Base-by-base conservation (phyloP, 2,113 vertebrate genomes). In the Lamprologus callipterus region DNA sequence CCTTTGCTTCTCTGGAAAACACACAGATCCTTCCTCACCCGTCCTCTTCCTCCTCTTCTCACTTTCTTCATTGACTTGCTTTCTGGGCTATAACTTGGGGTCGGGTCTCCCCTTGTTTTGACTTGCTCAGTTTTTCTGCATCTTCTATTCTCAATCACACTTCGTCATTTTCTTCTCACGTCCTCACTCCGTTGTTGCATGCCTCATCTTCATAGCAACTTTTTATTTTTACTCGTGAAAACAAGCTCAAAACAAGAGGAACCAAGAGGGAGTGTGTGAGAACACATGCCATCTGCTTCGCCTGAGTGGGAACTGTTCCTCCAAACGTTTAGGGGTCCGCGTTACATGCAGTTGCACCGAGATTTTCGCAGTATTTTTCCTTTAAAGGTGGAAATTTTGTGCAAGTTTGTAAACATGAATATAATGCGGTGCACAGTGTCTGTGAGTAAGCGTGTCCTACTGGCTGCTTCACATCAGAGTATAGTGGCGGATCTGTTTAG, bases 1-100 rank as follows among this genome's bases (percentile, higher is more conserved):
- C 95, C 95, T 94, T 92, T 94, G 84, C 87, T 91, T 35, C 90
- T 92, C 88, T 84, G 83, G 75, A 89, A 63, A 84, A 86, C 85
- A 85, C 51, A 7, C 81, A 89, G 16, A 93, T 92, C 89, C 88
- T 94, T 92, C 88, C 89, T 93, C 82, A 42, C 79, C 47, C 33
- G 4, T 79, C 84, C 49, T 87, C 88, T 45, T 92, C 87, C 82
- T 86, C 90, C 21, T 83, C 75, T 57, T 88, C 87, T 90, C 82
- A 91, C 87, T 92, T 86, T 93, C 54, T 60, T 90, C 23, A 2
- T 53, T 53, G 14, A 49, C 9, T 90, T 70, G 53, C 57, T 86
- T 79, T 92, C 45, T 83, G 55, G 19, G 3, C 57, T 79, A 33
- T 8, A 49, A 23, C 63, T 80, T 85, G 3, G 14, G 14, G 14